Conservation (phyloP, 2,113 vertebrate species). For the Penelope pileata region DNA sequence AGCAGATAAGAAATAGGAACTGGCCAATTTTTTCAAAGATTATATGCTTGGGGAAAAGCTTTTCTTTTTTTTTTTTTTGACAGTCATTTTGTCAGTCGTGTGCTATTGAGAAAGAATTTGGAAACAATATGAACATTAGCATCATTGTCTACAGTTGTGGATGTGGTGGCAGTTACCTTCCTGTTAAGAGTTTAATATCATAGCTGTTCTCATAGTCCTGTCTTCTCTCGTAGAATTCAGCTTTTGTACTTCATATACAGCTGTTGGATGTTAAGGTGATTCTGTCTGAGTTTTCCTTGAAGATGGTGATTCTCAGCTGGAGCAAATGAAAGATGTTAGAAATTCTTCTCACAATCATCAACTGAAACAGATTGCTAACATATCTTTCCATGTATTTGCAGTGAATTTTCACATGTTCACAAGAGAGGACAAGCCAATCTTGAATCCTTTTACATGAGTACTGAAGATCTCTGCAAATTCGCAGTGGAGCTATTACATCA, state of each 20-base stretch:
- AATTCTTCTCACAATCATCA: background rate
- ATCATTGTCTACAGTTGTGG: background rate
- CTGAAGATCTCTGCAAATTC: background rate
- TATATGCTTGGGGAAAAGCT: background rate
- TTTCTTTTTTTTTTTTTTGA: background rate
- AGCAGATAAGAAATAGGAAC: background rate
- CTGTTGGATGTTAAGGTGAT: background rate
- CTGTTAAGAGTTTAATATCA: background rate
- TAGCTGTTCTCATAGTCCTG: background rate
- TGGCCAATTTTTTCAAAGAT: background rate
- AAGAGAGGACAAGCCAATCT: background rate
- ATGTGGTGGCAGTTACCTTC: background rate
- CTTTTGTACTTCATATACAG: background rate
- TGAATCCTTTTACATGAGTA: background rate
- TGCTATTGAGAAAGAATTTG: background rate
- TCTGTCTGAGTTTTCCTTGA: background rate
- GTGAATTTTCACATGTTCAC: background rate
- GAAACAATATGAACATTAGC: background rate
- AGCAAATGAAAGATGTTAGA: background rate
- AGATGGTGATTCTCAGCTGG: background rate
- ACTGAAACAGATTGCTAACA: background rate
- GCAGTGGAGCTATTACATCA: background rate
- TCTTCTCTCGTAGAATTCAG: background rate
- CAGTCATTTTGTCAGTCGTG: background rate
- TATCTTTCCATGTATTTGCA: background rate